Conservation (phyloP, 2,113 vertebrate genomes). For the Solea senegalensis region DNA sequence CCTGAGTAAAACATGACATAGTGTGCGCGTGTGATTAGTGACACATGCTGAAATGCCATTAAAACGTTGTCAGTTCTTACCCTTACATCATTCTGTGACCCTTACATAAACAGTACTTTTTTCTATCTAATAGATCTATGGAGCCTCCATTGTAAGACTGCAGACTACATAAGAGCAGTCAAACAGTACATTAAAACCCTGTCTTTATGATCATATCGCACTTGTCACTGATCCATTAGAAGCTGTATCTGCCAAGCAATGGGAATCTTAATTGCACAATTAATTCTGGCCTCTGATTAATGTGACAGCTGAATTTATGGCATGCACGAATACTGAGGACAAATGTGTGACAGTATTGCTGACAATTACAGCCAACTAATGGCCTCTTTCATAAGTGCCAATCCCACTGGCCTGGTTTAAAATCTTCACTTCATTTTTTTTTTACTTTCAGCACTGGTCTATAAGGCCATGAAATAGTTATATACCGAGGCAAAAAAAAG, state of each 20-base stretch:
- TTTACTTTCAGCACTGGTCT: slow-evolving; percentile 23
- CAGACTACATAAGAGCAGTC: slow-evolving; percentile 79
- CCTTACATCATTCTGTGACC: slow-evolving; percentile 44
- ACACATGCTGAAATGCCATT: slow-evolving; percentile 16
- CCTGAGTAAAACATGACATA: no score
- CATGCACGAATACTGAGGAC: slow-evolving; percentile 49
- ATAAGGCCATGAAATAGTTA: not conserved
- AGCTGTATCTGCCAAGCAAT: slow-evolving; percentile 79
- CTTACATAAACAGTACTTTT: slow-evolving; percentile 21
- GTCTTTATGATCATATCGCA: slow-evolving; percentile 82
- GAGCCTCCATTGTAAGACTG: slow-evolving; percentile 56
- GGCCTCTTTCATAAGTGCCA: slow-evolving; percentile 58
- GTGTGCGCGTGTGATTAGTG: slow-evolving; percentile 3
- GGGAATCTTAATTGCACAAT: slow-evolving; percentile 84
- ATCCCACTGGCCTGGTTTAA: slow-evolving; percentile 49
- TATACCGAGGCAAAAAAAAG: slow-evolving; percentile 16
- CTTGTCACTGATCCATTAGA: slow-evolving; percentile 84
- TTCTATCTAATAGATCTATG: slow-evolving; percentile 15
- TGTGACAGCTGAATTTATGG: slow-evolving; percentile 80
- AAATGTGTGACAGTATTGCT: slow-evolving; percentile 67
- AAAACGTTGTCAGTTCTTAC: slow-evolving; percentile 1
- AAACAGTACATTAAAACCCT: slow-evolving; percentile 84
- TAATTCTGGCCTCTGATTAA: slow-evolving; percentile 79
- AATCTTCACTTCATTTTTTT: slow-evolving; percentile 19
- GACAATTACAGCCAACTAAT: slow-evolving; percentile 73